Percentiles rank a stretch among this genome's conserved stretches.
Evolutionary conservation across 2,888 invertebrate species (phyloP).

Genomic region (Entomobrya multifasciata): DNA sequence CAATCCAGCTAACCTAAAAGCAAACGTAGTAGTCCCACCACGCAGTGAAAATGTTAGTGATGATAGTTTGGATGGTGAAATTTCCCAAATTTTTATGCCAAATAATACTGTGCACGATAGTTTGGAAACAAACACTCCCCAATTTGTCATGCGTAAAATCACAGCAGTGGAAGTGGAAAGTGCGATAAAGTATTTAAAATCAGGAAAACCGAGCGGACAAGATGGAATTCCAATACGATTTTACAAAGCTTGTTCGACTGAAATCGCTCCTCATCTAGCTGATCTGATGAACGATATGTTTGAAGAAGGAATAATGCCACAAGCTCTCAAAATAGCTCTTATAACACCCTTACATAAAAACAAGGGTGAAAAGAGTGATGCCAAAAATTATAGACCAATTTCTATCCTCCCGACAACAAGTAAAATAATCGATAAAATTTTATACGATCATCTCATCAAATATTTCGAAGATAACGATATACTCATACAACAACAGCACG

Average conservation of each 20-base stretch:
- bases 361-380: conserved; percentile 9
- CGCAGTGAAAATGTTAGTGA: too few relatives aligned
- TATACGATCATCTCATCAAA: too few relatives aligned
- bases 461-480: too few relatives aligned
- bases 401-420: background rate
- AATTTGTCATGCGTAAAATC: too few relatives aligned
- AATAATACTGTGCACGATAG: too few relatives aligned
- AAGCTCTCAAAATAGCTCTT: conserved; percentile 20
- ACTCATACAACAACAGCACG: too few relatives aligned
- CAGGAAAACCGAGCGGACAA: conserved; percentile 38
- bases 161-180: conserved; percentile 6
- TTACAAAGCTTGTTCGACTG: conserved; percentile 13
- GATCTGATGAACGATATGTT: conserved; percentile 33
- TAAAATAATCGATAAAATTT: conserved; percentile 19
- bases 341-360: conserved; percentile 37
- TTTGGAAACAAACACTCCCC: too few relatives aligned
- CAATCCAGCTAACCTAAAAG: too few relatives aligned
- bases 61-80: too few relatives aligned
- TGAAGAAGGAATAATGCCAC: background rate
- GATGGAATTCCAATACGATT: conserved; percentile 34
- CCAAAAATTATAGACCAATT: background rate
- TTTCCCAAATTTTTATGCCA: too few relatives aligned
- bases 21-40: too few relatives aligned
- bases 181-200: background rate
- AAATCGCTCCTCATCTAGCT: conserved; percentile 11